These are phyloP conservation scores for Hepsetus odoe DNA, from an alignment of 2,113 vertebrate species.

Conservation along the genomic window DNA sequence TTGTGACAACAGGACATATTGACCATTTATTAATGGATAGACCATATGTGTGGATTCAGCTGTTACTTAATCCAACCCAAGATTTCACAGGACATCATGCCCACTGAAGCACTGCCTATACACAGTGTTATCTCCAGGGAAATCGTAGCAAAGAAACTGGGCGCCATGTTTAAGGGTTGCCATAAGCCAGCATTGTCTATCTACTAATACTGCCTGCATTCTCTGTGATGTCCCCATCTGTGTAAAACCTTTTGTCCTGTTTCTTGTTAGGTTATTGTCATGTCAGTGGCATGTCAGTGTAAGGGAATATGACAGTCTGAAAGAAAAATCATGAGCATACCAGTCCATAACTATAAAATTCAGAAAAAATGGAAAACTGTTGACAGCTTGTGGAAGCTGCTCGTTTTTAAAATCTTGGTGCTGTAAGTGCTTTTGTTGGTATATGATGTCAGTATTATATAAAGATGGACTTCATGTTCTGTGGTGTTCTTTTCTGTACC, in stretches of 20 bases:
- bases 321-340: background rate
- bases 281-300: background rate
- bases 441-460: conserved; percentile 37
- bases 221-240: background rate
- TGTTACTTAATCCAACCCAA: background rate
- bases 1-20: conserved; percentile 8
- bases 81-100: background rate
- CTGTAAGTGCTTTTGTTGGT: conserved; percentile 45
- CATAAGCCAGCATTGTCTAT: background rate
- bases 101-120: background rate
- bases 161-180: conserved; percentile 32
- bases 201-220: conserved; percentile 25
- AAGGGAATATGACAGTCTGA: background rate
- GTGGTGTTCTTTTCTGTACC: conserved; percentile 47
- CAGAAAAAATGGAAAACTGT: background rate
- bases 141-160: conserved; percentile 17
- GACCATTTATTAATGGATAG: too few species aligned
- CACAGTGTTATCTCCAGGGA: background rate
- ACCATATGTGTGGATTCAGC: background rate
- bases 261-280: background rate
- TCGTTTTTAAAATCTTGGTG: background rate
- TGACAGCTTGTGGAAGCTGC: background rate
- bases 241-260: conserved; percentile 14
- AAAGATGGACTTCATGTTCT: conserved; percentile 51
- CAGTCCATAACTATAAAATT: background rate